These are phyloP conservation scores for Hoplodrina ambigua DNA, from an alignment of 2,888 invertebrate genomes.

Conservation along the genomic window DNA sequence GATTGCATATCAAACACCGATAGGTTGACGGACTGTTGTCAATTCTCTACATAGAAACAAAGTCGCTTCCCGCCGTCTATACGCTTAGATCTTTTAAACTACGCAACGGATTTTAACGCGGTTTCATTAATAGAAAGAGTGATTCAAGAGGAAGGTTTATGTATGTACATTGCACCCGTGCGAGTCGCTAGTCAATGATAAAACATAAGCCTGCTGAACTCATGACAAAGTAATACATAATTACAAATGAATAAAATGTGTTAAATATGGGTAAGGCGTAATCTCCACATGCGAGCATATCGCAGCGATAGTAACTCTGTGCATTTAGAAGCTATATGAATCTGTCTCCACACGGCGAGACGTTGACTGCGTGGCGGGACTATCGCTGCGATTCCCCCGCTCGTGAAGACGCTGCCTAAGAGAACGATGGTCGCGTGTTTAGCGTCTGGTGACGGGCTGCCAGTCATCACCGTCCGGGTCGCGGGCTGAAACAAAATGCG, in stretches of 20 bases:
- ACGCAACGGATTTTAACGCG: too few species aligned
- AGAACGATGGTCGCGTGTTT: constrained; percentile 46
- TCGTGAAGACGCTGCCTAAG: neutral
- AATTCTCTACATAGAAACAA: too few species aligned
- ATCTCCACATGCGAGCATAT: neutral
- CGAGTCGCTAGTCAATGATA: too few species aligned
- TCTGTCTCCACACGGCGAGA: neutral
- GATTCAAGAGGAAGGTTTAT: too few species aligned
- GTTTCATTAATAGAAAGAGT: too few species aligned
- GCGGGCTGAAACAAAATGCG: constrained; percentile 77
- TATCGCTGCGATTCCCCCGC: neutral
- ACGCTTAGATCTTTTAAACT: too few species aligned
- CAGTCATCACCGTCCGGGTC: constrained; percentile 91
- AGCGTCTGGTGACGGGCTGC: constrained; percentile 90
- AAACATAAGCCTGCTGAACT: constrained; percentile 47
- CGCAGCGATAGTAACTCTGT: neutral
- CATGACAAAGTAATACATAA: constrained; percentile 45
- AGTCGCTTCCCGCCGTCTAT: too few species aligned
- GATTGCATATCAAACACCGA: too few species aligned
- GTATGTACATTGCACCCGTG: too few species aligned
- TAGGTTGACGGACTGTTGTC: too few species aligned
- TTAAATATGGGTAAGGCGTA: constrained; percentile 18
- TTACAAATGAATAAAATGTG: constrained; percentile 60
- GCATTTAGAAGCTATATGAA: neutral
- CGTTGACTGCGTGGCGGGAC: neutral